Percentiles rank a stretch among this genome's conserved stretches.
phyloP scores from a whole-genome alignment of 2,113 vertebrate genomes.

The Boulengeromyrus knoepffleri region DNA sequence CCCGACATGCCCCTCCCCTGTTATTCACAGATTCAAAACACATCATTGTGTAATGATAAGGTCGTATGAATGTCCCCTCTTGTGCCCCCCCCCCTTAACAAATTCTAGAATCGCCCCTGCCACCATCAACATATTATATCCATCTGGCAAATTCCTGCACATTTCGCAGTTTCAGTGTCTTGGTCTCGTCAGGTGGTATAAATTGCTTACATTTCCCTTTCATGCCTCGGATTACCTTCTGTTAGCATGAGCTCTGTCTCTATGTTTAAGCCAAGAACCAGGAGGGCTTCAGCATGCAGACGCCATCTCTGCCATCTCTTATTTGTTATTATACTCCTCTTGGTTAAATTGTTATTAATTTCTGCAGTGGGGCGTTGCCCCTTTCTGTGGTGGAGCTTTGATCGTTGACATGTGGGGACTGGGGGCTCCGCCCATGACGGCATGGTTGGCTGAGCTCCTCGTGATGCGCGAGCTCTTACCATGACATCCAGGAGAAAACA shows the following conservation, averaged over 20 bases:
- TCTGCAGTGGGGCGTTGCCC: neutral
- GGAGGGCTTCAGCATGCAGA: neutral
- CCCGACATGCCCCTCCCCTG: neutral
- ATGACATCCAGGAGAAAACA: neutral
- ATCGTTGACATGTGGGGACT: neutral
- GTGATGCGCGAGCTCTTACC: neutral
- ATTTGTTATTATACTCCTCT: neutral
- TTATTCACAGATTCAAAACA: neutral
- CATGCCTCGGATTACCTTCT: neutral
- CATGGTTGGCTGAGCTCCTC: neutral
- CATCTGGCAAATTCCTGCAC: neutral
- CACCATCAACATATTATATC: constrained; percentile 39
- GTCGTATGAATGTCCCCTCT: constrained; percentile 34
- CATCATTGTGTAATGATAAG: neutral
- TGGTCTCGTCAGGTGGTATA: constrained; percentile 35
- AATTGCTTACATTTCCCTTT: constrained; percentile 23
- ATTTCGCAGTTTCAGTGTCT: constrained; percentile 26
- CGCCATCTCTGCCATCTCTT: neutral
- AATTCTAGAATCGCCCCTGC: neutral
- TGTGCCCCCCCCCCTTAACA: neutral
- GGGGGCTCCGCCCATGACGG: neutral
- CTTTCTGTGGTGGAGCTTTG: neutral
- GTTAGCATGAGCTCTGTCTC: neutral
- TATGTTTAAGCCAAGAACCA: neutral
- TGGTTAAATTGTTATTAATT: neutral